Percentiles rank a stretch among this genome's conserved stretches.
phyloP scores from a whole-genome alignment of 2,888 invertebrate genomes.

The Lasius fuliginosus region DNA sequence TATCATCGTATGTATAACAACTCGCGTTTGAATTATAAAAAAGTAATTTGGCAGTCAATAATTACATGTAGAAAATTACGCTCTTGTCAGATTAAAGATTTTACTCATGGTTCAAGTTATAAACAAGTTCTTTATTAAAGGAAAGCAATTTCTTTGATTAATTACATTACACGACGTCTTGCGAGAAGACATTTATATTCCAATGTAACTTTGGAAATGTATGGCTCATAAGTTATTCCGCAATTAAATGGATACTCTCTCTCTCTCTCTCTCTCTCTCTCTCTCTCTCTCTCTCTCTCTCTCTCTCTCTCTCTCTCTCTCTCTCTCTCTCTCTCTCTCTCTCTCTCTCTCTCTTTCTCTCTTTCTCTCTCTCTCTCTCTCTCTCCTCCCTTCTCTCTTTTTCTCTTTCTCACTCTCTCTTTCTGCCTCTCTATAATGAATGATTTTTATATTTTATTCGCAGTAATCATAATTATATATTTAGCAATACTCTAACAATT shows the following conservation, averaged over 20 bases:
- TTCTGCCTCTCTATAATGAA: not conserved
- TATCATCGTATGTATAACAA: not conserved
- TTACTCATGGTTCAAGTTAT: constrained; percentile 6
- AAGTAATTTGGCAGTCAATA: constrained; percentile 9
- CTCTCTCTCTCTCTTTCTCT: not conserved
- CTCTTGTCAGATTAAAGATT: constrained; percentile 4
- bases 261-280: too few species aligned
- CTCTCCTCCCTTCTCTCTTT: too few species aligned
- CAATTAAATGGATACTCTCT: not conserved
- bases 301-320: not conserved
- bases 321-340: not conserved
- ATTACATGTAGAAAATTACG: not conserved
- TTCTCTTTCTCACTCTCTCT: not conserved
- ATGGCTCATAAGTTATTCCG: constrained; percentile 14
- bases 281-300: too few species aligned
- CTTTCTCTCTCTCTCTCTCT: too few species aligned
- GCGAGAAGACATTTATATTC: constrained; percentile 17
- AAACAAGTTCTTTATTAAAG: constrained; percentile 32
- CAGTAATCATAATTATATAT: constrained; percentile 21
- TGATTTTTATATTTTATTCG: constrained; percentile 2
- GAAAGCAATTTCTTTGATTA: constrained; percentile 32
- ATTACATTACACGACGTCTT: constrained; percentile 21
- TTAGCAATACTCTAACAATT: not conserved
- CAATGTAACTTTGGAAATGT: constrained; percentile 13
- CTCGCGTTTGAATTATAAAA: not conserved